A percentile compares a stretch with the other conserved stretches of the same genome.
Conservation (phyloP, 2,113 vertebrate species). For the Leptobrachium ailaonicum region DNA sequence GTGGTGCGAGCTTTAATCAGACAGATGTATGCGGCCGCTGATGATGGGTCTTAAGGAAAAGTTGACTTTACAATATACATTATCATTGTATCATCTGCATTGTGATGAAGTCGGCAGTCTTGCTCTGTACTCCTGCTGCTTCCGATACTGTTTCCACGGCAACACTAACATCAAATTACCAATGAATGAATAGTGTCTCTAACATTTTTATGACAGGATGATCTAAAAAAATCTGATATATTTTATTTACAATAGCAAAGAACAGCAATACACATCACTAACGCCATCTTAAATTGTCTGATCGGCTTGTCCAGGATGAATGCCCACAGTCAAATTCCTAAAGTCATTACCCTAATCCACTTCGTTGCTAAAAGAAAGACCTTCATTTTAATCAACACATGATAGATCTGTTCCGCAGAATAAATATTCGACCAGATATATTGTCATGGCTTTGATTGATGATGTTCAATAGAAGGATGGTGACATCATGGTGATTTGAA, state of each 20-base stretch:
- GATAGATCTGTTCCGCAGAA: no score
- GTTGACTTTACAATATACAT: conserved; percentile 41
- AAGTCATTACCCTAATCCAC: no score
- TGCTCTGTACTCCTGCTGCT: conserved; percentile 31
- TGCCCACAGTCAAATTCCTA: no score
- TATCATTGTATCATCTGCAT: conserved; percentile 43
- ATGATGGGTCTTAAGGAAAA: conserved; percentile 26
- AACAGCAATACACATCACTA: no score
- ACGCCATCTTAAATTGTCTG: no score
- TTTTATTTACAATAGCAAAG: background rate
- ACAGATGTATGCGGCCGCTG: conserved; percentile 9
- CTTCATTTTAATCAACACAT: no score
- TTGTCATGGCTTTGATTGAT: no score
- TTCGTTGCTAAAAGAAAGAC: no score
- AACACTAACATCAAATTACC: conserved; percentile 22
- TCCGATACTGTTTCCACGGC: conserved; percentile 41
- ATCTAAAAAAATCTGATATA: background rate
- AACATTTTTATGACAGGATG: conserved; percentile 20
- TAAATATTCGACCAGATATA: no score
- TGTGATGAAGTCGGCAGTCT: conserved; percentile 38
- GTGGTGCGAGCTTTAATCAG: conserved; percentile 2
- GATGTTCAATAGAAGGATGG: no score
- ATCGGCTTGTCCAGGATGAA: no score
- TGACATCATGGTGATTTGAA: no score
- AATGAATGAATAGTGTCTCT: conserved; percentile 30